Conservation (phyloP, 2,113 vertebrate genomes). For the Gobius niger region DNA sequence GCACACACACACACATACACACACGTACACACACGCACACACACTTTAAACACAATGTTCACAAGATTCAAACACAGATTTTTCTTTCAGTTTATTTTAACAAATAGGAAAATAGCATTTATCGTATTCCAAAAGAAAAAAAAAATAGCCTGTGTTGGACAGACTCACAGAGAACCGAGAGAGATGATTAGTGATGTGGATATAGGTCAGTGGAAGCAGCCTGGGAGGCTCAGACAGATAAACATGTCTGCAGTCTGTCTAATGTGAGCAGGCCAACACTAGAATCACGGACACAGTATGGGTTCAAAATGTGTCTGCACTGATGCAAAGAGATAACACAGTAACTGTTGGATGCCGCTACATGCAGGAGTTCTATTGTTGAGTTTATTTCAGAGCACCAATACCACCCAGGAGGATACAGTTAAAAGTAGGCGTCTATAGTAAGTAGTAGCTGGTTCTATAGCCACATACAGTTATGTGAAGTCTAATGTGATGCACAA, state of each 20-base stretch:
- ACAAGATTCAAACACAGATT: constrained; percentile 4
- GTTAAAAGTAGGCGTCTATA: constrained; percentile 12
- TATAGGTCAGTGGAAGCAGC: constrained; percentile 72
- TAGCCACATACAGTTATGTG: constrained; percentile 25
- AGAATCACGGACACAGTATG: constrained; percentile 15
- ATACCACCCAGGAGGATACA: constrained; percentile 19
- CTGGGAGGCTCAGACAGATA: constrained; percentile 69
- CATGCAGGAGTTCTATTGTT: constrained; percentile 38
- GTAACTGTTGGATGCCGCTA: constrained; percentile 29
- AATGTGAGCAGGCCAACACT: constrained; percentile 33
- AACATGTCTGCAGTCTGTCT: constrained; percentile 47
- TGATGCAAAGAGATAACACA: constrained; percentile 11
- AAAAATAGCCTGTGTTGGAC: constrained; percentile 42
- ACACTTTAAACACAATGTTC: neutral
- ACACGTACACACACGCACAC: neutral
- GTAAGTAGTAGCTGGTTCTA: constrained; percentile 16
- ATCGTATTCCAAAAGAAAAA: constrained; percentile 68
- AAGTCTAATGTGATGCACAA: constrained; percentile 32
- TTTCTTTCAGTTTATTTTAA: constrained; percentile 63
- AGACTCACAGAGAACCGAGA: constrained; percentile 45
- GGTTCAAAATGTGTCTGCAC: constrained; percentile 10
- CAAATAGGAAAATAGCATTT: constrained; percentile 82
- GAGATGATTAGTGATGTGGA: constrained; percentile 54
- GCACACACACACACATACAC: neutral
- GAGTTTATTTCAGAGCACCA: constrained; percentile 37